Conservation (phyloP, 2,797 vertebrate genomes). For the Holocentrus rufus region DNA sequence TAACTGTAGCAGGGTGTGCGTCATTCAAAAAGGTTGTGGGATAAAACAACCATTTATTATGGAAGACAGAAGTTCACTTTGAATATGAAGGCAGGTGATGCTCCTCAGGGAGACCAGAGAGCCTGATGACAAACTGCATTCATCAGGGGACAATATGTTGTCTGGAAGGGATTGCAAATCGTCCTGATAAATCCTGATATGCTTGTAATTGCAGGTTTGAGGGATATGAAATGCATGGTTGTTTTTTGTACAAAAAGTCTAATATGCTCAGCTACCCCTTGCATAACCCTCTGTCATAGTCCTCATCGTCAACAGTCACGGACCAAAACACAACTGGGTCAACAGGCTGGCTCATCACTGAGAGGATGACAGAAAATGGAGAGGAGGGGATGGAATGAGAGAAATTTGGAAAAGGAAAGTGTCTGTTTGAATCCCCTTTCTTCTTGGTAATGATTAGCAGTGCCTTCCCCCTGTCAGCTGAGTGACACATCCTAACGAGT, state of each 20-base stretch:
- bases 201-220: neutral
- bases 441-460: neutral
- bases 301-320: neutral
- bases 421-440: neutral
- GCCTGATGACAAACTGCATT: neutral
- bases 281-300: neutral
- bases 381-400: neutral
- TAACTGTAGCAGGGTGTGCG: too few relatives aligned
- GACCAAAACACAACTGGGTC: conserved; percentile 13
- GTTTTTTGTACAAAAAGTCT: neutral
- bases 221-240: neutral
- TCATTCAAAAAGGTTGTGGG: neutral
- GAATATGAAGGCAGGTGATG: neutral
- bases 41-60: neutral
- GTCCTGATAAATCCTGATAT: neutral
- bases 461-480: too few relatives aligned
- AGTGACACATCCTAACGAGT: too few relatives aligned
- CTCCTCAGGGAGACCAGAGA: neutral
- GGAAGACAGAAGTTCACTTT: neutral
- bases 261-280: neutral
- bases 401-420: neutral
- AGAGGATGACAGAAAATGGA: neutral
- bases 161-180: neutral
- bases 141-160: neutral
- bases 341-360: neutral